Percentiles rank a stretch among this genome's conserved stretches.
phyloP scores from a whole-genome alignment of 2,797 vertebrate genomes.

The Steatocranus sp. region DNA sequence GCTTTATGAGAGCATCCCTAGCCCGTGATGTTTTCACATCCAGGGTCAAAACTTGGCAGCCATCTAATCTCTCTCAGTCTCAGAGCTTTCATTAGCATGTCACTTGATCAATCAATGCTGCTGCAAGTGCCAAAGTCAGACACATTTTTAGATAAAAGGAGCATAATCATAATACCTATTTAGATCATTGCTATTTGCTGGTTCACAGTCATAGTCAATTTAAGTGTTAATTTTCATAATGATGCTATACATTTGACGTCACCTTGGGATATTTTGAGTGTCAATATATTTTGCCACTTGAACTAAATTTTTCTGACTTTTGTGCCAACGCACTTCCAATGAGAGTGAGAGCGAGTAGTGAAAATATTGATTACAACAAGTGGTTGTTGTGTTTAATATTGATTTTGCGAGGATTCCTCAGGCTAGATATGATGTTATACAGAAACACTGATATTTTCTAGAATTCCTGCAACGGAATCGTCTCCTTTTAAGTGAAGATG shows the following conservation, averaged over 20 bases:
- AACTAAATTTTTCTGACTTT: background rate
- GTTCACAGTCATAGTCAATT: slow-evolving; percentile 5
- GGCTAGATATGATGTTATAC: background rate
- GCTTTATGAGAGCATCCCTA: slow-evolving; percentile 76
- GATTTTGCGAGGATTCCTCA: background rate
- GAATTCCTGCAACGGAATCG: background rate
- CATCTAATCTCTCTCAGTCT: slow-evolving; percentile 59
- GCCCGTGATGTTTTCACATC: slow-evolving; percentile 62
- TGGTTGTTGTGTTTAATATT: background rate
- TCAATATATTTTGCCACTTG: background rate
- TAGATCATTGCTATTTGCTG: slow-evolving; percentile 14
- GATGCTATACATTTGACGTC: background rate
- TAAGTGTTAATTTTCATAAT: slow-evolving; percentile 18
- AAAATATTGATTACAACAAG: background rate
- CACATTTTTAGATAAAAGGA: slow-evolving; percentile 25
- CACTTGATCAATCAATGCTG: slow-evolving; percentile 52
- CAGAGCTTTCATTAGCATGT: slow-evolving; percentile 65
- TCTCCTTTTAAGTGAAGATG: background rate
- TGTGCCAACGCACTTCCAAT: background rate
- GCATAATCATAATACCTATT: slow-evolving; percentile 20
- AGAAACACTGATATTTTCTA: background rate
- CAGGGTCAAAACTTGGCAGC: slow-evolving; percentile 68
- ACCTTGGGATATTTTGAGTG: background rate
- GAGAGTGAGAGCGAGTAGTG: background rate
- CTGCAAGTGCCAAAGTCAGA: slow-evolving; percentile 48